Percentiles rank a stretch among this genome's conserved stretches.
These are phyloP conservation scores for Gambusia affinis DNA, from an alignment of 2,113 vertebrate genomes.

Conservation along the genomic window DNA sequence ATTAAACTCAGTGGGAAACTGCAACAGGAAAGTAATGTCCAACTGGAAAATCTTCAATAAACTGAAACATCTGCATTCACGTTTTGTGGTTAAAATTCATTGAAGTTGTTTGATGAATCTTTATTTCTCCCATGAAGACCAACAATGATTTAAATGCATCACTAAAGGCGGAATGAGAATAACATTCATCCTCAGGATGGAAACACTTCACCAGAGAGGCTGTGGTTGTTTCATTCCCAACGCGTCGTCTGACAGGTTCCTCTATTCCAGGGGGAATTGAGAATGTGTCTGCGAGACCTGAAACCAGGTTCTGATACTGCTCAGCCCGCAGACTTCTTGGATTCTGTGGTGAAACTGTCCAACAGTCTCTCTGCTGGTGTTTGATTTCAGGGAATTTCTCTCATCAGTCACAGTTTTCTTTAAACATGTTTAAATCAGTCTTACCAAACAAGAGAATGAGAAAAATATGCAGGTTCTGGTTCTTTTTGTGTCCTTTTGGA, in stretches of 20 bases:
- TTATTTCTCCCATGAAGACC: no score
- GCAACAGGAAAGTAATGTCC: no score
- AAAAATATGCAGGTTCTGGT: neutral
- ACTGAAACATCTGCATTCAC: no score
- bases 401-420: no score
- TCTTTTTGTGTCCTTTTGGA: neutral
- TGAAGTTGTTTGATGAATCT: no score
- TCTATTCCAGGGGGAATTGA: constrained; percentile 80
- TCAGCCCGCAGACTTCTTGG: constrained; percentile 57
- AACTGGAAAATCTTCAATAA: no score
- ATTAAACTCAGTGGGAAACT: no score
- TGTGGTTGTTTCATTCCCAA: constrained; percentile 49
- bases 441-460: no score
- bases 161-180: no score
- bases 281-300: constrained; percentile 71
- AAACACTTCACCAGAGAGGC: neutral
- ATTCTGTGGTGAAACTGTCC: constrained; percentile 62
- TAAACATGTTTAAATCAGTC: no score
- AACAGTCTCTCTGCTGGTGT: neutral
- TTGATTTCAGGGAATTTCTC: constrained; percentile 13
- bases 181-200: neutral
- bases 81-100: no score
- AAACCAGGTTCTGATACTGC: constrained; percentile 75
- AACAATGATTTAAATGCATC: no score
- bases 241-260: constrained; percentile 57